Conservation (phyloP, 2,113 vertebrate genomes). For the Oncorhynchus gorbuscha region DNA sequence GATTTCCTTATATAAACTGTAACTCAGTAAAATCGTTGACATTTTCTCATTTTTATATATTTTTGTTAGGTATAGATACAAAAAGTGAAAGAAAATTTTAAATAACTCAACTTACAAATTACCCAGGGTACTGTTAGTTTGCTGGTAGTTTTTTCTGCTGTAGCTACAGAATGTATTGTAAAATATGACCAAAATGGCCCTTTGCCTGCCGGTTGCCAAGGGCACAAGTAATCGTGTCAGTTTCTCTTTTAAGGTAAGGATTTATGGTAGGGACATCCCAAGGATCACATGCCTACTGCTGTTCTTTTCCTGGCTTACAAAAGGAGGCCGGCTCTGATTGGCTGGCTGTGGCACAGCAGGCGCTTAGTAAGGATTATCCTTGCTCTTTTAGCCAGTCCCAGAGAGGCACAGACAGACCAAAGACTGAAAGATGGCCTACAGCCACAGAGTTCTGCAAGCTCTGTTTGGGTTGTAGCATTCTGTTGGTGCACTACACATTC, state of each 20-base stretch:
- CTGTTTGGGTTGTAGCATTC: neutral
- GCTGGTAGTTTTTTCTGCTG: too few relatives aligned
- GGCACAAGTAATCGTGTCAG: neutral
- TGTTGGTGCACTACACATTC: neutral
- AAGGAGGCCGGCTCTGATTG: slow-evolving; percentile 25
- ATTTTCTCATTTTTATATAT: too few relatives aligned
- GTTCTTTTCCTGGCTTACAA: slow-evolving; percentile 43
- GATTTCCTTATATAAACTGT: too few relatives aligned
- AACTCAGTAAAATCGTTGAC: too few relatives aligned
- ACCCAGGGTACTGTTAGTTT: too few relatives aligned
- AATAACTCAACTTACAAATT: too few relatives aligned
- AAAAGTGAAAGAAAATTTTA: too few relatives aligned
- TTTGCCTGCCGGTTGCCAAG: slow-evolving; percentile 4
- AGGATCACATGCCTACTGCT: slow-evolving; percentile 13
- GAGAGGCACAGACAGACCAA: neutral
- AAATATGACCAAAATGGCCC: neutral
- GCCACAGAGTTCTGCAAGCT: too few relatives aligned
- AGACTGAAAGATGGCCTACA: neutral
- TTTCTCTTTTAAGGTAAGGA: neutral
- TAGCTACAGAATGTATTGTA: neutral
- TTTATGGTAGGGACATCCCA: too few relatives aligned
- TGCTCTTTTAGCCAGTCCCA: neutral
- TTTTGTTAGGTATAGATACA: too few relatives aligned
- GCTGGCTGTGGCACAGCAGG: slow-evolving; percentile 49
- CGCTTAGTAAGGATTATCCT: slow-evolving; percentile 55